Evolutionary conservation across 2,113 vertebrate species (phyloP), one percentile per base, ranked within the genome.

Genomic region (Cebidichthys violaceus): DNA sequence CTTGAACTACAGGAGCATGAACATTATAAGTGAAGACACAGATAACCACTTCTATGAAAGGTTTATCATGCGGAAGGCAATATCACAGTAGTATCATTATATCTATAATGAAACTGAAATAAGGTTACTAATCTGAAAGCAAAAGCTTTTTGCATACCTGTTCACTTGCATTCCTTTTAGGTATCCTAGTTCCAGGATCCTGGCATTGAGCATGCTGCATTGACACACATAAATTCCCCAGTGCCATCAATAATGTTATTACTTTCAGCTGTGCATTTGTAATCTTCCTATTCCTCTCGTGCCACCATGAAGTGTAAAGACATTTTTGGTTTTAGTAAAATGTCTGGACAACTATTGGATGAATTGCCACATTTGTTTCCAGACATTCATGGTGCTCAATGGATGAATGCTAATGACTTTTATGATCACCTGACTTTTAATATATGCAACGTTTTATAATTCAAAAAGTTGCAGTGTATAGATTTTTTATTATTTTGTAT

Each of bases 371-470:
- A 57, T 11, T 24, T 24, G 54, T n/a, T n/a, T 57, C n/a, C 3
- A 24, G 24, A 27, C 9, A 57, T 57, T 54, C 50, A 22, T 22
- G 2, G 9, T 22, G 50, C 22, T 22, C 50, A 54, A n/a, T 22
- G 50, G 52, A 55, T 55, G 22, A 55, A n/a, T 10, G 20, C 22
- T n/a, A 55, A n/a, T 55, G 2, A 55, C 54, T 54, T n/a, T 54
- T 54, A 47, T 15, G 33, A n/a, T n/a, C n/a, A n/a, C n/a, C n/a
- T 55, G 2, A 55, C 54, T 6, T 33, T 33, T n/a, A 79, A 43
- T 81, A 39, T 55, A 47, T 47, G 22, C 47, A 62, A 35, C 39
- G 7, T 75, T 78, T 81, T 39, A 75, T 17, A 15, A 15, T 66
- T 24, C 13, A 70, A 72, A 80, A 45, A 9, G 0, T 59, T 81